phyloP scores from a whole-genome alignment of 2,113 vertebrate species.

The Delphinapterus leucas region DNA sequence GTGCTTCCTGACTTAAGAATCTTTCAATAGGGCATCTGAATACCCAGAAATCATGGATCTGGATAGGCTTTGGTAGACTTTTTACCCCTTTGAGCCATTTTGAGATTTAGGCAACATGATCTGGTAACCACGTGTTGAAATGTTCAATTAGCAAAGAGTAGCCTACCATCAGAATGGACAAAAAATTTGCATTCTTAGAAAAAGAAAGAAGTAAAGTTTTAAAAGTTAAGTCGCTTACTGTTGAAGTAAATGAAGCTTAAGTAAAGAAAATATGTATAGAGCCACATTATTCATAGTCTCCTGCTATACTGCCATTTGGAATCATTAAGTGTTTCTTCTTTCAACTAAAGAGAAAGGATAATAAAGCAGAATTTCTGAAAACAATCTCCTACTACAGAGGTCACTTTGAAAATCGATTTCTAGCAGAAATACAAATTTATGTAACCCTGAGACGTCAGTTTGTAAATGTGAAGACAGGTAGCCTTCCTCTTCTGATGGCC shows the following conservation, averaged over 20 bases:
- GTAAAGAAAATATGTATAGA: not conserved
- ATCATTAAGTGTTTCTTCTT: not conserved
- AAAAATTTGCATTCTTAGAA: not conserved
- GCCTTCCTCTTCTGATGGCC: not conserved
- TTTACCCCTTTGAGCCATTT: not conserved
- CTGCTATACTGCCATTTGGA: not conserved
- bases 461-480: not conserved
- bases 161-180: not conserved
- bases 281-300: not conserved
- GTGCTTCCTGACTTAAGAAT: not conserved
- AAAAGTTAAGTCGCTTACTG: not conserved
- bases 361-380: slow-evolving; percentile 34
- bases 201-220: not conserved
- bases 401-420: slow-evolving; percentile 15
- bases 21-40: not conserved
- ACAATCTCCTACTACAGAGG: not conserved
- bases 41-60: not conserved
- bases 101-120: not conserved
- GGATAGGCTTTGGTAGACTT: not conserved
- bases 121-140: not conserved
- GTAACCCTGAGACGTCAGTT: not conserved
- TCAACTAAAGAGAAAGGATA: slow-evolving; percentile 20
- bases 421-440: slow-evolving; percentile 8
- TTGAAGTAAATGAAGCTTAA: not conserved
- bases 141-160: not conserved